Conservation (phyloP, 2,888 invertebrate genomes). For the Papilio demoleus region DNA sequence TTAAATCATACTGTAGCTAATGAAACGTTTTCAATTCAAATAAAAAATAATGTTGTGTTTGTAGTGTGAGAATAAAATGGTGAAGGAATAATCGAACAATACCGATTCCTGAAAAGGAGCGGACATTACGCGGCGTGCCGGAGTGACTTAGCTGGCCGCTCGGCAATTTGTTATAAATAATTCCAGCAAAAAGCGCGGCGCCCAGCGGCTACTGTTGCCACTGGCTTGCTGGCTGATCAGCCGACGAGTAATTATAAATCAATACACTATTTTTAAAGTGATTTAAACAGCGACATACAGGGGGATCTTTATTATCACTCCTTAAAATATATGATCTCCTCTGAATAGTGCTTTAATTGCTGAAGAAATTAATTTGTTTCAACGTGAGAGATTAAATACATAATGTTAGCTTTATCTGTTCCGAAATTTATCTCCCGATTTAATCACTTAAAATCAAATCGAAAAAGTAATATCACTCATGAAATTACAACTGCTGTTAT, state of each 20-base stretch:
- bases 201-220: constrained; percentile 40
- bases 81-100: constrained; percentile 42
- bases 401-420: constrained; percentile 7
- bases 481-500: not conserved
- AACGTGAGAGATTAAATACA: not conserved
- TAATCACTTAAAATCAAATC: not conserved
- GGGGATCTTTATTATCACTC: constrained; percentile 39
- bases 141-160: constrained; percentile 50
- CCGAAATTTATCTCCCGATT: not conserved
- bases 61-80: constrained; percentile 44
- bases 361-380: too few relatives aligned
- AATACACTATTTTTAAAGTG: constrained; percentile 57
- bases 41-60: constrained; percentile 28
- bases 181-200: constrained; percentile 54
- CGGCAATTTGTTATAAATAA: constrained; percentile 60
- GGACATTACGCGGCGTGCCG: constrained; percentile 47
- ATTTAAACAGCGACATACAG: constrained; percentile 45
- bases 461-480: not conserved
- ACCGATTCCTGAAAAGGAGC: constrained; percentile 48
- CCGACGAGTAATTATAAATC: constrained; percentile 59
- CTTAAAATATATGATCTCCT: not conserved
- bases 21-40: constrained; percentile 5
- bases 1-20: constrained; percentile 6
- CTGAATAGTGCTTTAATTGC: not conserved
- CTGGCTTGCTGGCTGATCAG: constrained; percentile 41